These are phyloP conservation scores for Episyrphus balteatus DNA, from an alignment of 1,140 invertebrate genomes.

Conservation along the genomic window DNA sequence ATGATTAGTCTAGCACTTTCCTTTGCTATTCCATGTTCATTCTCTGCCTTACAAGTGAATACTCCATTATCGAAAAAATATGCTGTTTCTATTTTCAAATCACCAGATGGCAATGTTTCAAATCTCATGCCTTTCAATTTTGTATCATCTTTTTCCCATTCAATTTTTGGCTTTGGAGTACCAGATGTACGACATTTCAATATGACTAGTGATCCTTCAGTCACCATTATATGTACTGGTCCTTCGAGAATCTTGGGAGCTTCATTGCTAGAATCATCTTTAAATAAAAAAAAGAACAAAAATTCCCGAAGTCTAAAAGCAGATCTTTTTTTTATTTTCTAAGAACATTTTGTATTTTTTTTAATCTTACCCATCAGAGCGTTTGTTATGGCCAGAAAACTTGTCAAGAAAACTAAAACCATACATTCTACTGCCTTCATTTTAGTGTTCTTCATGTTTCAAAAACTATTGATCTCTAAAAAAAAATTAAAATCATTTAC, in stretches of 20 bases:
- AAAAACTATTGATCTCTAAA: no score
- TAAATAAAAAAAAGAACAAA: no score
- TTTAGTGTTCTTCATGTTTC: no score
- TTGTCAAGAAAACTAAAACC: no score
- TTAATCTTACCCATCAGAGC: no score
- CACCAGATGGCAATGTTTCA: conserved; percentile 59
- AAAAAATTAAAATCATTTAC: no score
- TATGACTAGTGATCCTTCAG: conserved; percentile 70
- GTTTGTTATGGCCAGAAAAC: no score
- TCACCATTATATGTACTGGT: conserved; percentile 66
- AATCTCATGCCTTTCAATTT: conserved; percentile 78
- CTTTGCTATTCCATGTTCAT: conserved; percentile 76
- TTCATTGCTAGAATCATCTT: no score
- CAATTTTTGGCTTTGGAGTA: conserved; percentile 86
- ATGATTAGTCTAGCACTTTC: conserved; percentile 68
- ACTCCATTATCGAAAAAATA: conserved; percentile 73
- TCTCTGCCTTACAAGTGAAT: conserved; percentile 85
- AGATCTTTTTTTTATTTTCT: no score
- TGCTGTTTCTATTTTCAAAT: conserved; percentile 75
- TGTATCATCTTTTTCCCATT: conserved; percentile 75
- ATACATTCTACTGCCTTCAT: no score
- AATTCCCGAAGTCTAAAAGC: no score
- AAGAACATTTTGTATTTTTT: no score
- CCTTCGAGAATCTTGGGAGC: conserved; percentile 80
- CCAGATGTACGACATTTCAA: conserved; percentile 88